A percentile compares a stretch with the other conserved stretches of the same genome.
These are phyloP conservation scores for Macrotrachela quadricornifera DNA, from an alignment of 1,140 invertebrate species.

Conservation along the genomic window DNA sequence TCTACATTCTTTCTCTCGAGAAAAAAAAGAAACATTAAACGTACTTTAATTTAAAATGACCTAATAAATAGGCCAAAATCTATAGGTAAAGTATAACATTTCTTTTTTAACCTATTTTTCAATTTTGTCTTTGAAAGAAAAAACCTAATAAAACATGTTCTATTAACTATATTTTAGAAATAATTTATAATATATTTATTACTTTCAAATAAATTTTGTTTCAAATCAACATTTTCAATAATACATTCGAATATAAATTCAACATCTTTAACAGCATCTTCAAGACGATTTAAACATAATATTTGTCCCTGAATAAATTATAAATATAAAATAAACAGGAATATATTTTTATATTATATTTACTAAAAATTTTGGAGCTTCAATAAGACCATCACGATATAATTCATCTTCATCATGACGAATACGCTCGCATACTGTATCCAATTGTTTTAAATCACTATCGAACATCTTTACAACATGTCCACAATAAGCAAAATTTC, in stretches of 20 bases:
- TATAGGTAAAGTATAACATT: too few species aligned
- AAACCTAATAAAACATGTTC: too few species aligned
- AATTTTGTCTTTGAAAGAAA: too few species aligned
- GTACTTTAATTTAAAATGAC: too few species aligned
- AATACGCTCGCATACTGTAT: conserved; percentile 24
- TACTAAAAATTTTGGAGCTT: conserved; percentile 28
- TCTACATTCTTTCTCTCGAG: too few species aligned
- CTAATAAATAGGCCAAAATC: too few species aligned
- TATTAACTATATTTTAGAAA: too few species aligned
- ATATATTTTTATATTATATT: not conserved
- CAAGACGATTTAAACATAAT: conserved; percentile 29
- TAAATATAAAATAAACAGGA: not conserved
- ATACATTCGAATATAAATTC: conserved; percentile 33
- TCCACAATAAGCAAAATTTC: conserved; percentile 33
- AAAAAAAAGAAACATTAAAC: too few species aligned
- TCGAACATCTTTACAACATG: conserved; percentile 32
- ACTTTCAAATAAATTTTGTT: conserved; percentile 32
- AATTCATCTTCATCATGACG: conserved; percentile 29
- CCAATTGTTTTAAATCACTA: conserved; percentile 19
- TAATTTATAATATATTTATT: too few species aligned
- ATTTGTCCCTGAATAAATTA: conserved; percentile 25
- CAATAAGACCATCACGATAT: conserved; percentile 26
- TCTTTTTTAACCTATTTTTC: too few species aligned
- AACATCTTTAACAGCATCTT: conserved; percentile 31
- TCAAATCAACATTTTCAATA: conserved; percentile 28